Base-by-base conservation (phyloP, 2,888 invertebrate genomes). In the Halictus quadricinctus region DNA sequence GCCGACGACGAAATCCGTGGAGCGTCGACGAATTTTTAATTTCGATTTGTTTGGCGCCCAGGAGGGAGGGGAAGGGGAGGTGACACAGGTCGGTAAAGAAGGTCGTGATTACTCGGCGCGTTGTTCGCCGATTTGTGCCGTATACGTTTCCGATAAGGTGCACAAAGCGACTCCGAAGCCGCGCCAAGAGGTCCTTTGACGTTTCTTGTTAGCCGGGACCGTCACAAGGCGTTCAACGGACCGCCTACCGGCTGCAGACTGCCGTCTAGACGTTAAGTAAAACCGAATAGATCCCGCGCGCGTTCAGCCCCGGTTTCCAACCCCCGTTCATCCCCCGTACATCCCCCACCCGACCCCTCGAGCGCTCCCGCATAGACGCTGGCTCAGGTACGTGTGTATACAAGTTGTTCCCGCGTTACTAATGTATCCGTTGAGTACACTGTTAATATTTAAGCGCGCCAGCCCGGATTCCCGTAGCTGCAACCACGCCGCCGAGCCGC, bases 401-500 rank as follows among this genome's bases (percentile, higher is more conserved):
- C 89, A 87, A 87, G 80, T 86, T 86, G 89, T 88, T 87, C 81
- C 87, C 83, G 89, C 82, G 91, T 92, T 91, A 91, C 91, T 91
- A 91, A 92, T 91, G 91, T 91, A 92, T 91, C 89, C 90, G 89
- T 84, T 91, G 91, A 92, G 91, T 91, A 91, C 91, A 91, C 90
- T 88, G 91, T 92, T 92, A 92, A 92, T 92, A 92, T 92, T 92
- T 92, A 92, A 92, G 91, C 84, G 88, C 73, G 81, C 82, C 12
- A 1, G 88, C 87, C 88, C 82, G 87, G 79, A 85, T 88, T 87
- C 88, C 82, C 86, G 81, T 83, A 85, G 81, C 81, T 80, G 72
- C 66, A 66, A 36, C 66, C 29, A 66, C 66, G 29, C 13, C 60
- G 54, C 21, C 36, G 36, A 36, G 54, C 69, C 15, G n/a, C n/a